These are phyloP conservation scores for Lonchura striata DNA, from an alignment of 2,113 vertebrate species.

Conservation along the genomic window DNA sequence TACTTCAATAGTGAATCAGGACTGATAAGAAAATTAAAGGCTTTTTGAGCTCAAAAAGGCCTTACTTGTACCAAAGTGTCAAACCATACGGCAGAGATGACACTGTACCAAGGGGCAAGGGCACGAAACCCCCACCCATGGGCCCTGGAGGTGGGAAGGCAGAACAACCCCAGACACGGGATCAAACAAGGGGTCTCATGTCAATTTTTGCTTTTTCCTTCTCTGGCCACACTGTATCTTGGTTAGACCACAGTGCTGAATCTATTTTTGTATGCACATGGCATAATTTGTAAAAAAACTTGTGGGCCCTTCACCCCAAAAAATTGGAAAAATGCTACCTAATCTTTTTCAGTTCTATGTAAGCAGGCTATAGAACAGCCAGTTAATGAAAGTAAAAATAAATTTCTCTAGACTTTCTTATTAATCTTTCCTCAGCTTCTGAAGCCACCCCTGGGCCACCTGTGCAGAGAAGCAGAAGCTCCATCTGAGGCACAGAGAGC, in stretches of 20 bases:
- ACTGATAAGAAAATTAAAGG: not conserved
- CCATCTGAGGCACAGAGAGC: not conserved
- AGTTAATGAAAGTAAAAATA: not conserved
- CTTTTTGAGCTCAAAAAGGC: not conserved
- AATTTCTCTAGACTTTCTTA: not conserved
- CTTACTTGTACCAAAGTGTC: not conserved
- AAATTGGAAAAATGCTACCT: not conserved
- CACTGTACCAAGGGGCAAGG: not conserved
- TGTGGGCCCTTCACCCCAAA: not conserved
- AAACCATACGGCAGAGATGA: not conserved
- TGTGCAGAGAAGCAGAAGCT: not conserved
- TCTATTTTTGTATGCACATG: not conserved
- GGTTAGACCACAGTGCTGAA: not conserved
- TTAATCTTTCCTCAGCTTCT: not conserved
- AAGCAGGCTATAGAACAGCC: not conserved
- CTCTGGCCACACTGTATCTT: not conserved
- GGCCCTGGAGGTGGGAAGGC: not conserved
- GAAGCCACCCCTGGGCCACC: not conserved
- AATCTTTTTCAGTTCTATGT: not conserved
- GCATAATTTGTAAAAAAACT: not conserved
- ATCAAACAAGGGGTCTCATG: accelerated
- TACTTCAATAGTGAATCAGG: not conserved
- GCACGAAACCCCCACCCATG: too few species aligned
- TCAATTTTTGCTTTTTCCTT: not conserved
- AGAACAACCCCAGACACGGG: not conserved